These are phyloP conservation scores for Geococcyx californianus DNA, from an alignment of 2,113 vertebrate species.

Conservation along the genomic window DNA sequence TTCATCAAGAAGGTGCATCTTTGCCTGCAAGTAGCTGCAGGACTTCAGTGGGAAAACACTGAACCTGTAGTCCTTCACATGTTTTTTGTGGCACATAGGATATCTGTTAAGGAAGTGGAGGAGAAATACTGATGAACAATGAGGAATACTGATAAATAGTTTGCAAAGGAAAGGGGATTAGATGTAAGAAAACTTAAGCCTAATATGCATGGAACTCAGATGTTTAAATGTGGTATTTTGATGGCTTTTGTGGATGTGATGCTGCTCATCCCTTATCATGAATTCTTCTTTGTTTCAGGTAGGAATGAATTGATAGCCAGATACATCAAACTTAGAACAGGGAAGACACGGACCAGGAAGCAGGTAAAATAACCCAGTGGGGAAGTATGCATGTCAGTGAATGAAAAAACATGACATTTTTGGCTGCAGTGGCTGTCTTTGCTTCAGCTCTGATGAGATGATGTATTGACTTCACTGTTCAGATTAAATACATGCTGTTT, in stretches of 20 bases:
- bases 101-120: neutral
- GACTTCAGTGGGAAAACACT: neutral
- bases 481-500: constrained; percentile 10
- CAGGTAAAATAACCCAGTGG: constrained; percentile 86
- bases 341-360: constrained; percentile 98
- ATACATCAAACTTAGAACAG: constrained; percentile 99
- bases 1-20: neutral
- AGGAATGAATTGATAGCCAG: constrained; percentile 99
- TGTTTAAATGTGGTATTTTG: neutral
- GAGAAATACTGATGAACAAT: neutral
- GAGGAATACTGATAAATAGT: neutral
- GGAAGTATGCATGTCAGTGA: constrained; percentile 70
- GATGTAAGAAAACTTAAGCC: neutral
- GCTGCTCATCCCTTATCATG: constrained; percentile 51
- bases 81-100: rapidly evolving
- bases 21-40: neutral
- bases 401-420: constrained; percentile 64
- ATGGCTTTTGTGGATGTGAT: neutral
- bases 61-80: neutral
- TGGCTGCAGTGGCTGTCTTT: constrained; percentile 77
- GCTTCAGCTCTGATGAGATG: constrained; percentile 75
- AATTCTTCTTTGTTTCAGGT: constrained; percentile 85
- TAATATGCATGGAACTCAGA: rapidly evolving
- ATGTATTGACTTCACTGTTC: constrained; percentile 52
- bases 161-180: neutral